Evolutionary conservation across 2,888 invertebrate species (phyloP), one percentile per base, ranked within the genome.

Genomic region (Cecidostiba fungosa): DNA sequence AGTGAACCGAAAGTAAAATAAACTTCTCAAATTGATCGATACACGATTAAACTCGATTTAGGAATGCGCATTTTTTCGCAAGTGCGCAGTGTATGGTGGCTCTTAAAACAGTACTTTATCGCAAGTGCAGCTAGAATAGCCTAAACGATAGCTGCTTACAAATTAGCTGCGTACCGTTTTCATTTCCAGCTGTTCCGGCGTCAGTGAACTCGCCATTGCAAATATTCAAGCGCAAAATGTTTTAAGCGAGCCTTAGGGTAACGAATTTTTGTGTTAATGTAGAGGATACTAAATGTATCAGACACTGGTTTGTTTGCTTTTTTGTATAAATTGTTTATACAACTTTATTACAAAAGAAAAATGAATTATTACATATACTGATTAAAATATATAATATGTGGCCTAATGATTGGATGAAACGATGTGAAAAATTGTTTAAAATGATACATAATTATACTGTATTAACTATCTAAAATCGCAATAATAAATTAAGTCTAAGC

Each of bases 271-370:
- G 19, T 16, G 19, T 69, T 69, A 32, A 5, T 16, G 19, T 32
- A 19, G 32, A n/a, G 19, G 3, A 12, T 5, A 39, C 6, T 14
- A 23, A 72, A 72, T 72, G 23, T n/a, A 72, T 3, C 16, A 14
- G 23, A 59, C 23, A n/a, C 26, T 12, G 0, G n/a, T n/a, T n/a
- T n/a, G n/a, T n/a, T n/a, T n/a, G n/a, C 0, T 77, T 77, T 83
- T 73, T 66, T 73, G 74, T 85, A 82, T 78, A 85, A 78, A 82
- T 82, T 6, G 47, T 86, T 86, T 83, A 83, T 82, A 86, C 70
- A 85, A 73, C 50, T 79, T 83, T 86, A 76, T 83, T 86, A 83
- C 32, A 80, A 82, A 54, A 77, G 29, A 85, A 59, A 59, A 70
- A 26, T n/a, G 29, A n/a, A 16, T 26, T 26, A 66, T n/a, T 3